Base-by-base conservation (phyloP, 2,797 vertebrate genomes). In the Agapornis canus region DNA sequence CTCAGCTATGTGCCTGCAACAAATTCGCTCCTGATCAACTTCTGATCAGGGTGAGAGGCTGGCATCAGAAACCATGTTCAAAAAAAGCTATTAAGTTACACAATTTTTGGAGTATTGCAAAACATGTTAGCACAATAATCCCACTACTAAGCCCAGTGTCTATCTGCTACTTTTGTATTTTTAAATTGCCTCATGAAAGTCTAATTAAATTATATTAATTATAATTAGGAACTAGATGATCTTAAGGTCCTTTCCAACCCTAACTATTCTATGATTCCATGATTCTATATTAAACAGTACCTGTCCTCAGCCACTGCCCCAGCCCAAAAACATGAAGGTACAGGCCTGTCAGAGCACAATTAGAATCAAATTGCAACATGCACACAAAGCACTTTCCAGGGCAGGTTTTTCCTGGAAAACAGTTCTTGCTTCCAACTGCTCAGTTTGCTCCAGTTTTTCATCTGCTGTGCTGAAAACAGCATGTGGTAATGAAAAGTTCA, bases 391-490 rank as follows among this genome's bases (percentile, higher is more conserved):
- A 69, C 26, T 93, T 89, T 64, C 60, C 70, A 86, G 57, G 47
- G 29, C 54, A 86, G 35, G 21, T 49, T 90, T 91, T 94, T 92
- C 70, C 68, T 86, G 78, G 77, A 90, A 95, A 91, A 90, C 70
- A 29, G 26, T 54, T 83, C 49, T 32, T 49, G 39, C 43, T 81
- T 90, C 64, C 69, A 95, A 7, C 59, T 82, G 31, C 45, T 60
- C 23, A 32, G 37, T 64, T 43, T 81, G 39, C 29, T 81, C 71
- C 63, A 82, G 31, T 40, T 92, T 88, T 72, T 68, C 57, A 49
- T 60, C 57, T 59, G n/a, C 29, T 66, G 42, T 61, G 37, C 82
- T 88, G 65, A 61, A 92, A 91, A 51, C 26, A 49, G 43, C n/a
- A 63, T 2, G 0, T 9, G 73, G 47, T 47, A 90, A 75, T 29